Evolutionary conservation across 2,797 vertebrate genomes (phyloP), one percentile per base, ranked within the genome.

Genomic region (Hapalemur alaotrensis): DNA sequence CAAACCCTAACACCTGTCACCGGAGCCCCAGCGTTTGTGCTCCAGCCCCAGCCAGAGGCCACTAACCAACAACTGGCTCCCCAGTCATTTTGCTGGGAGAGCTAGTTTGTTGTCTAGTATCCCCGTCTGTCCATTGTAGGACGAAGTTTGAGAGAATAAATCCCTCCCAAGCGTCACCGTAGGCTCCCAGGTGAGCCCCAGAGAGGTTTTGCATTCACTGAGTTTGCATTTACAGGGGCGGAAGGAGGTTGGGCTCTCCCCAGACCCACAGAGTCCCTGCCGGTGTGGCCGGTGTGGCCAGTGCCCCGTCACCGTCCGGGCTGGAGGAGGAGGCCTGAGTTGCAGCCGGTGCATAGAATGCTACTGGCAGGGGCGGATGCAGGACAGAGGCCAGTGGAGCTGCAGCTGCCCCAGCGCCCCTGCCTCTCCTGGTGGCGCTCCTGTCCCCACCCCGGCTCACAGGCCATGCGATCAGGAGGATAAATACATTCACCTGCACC

Each of bases 251-350:
- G 20, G 25, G 5, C 28, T 25, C 5, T 88, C 63, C 28, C 15
- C 32, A 52, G 82, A 13, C 59, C 32, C 3, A 1, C 3, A 0
- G 9, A 28, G 72, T 9, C 46, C 41, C n/a, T 22, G 4, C 7
- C 1, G 2, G 0, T 25, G 57, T 72, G 48, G 35, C 7, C 3
- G 5, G 0, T 30, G 59, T 76, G 48, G 35, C 13, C 3, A 3
- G 0, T 25, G n/a, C 52, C 32, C 35, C 3, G 1, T 28, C 84
- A 80, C 11, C 0, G 0, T 22, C 20, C 41, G 43, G n/a, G 41
- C 14, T 25, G 3, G 4, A 59, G 41, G 50, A 38, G 41, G 72
- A 79, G 63, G 46, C 30, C 73, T 48, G 43, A 52, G 28, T 50
- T 59, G 61, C 12, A 12, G 4, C 17, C 22, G 38, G 48, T 28